Base-by-base conservation (phyloP, 2,888 invertebrate species). In the Trileptium ribeirensis region DNA sequence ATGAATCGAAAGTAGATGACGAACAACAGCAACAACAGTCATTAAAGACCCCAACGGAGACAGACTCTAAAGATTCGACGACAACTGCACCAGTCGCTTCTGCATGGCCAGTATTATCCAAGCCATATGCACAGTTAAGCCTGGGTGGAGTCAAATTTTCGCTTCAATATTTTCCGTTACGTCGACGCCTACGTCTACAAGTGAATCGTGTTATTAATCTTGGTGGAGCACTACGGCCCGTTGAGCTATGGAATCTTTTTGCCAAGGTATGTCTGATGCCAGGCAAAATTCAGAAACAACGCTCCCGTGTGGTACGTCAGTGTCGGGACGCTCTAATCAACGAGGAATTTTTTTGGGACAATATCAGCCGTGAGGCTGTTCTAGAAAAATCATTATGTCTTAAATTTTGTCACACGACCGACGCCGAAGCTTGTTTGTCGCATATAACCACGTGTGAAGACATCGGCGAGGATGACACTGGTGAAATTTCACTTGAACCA, bases 271-370 rank as follows among this genome's bases (percentile, higher is more conserved):
- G 87, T 83, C 86, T 90, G 24, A 87, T 88, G 84, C 89, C 89
- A 19, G 88, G 89, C 36, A 90, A 90, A 83, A 80, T 87, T 37
- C 89, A 89, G 82, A 89, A 89, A 83, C 89, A 89, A 81, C 83
- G 82, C 3, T 86, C 87, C 1, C 83, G 85, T 51, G 84, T 86
- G 1, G 82, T 86, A 0, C 86, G 86, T 39, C 85, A 86, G 78
- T 86, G 87, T 1, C 82, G 85, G 36, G 84, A 87, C 80, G 88
- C 88, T 0, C 79, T 86, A 1, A 87, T 86, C 74, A 85, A 88
- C 74, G 86, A 90, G 86, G 89, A 89, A 82, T 88, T 89, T 83
- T 88, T 88, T 83, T 90, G 90, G 85, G 89, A 89, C 81, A 87
- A 88, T 82, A 85, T 90, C 37, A 84, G 86, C n/a, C 83, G 86